Conservation (phyloP, 2,797 vertebrate species). For the Scolopax rusticola region DNA sequence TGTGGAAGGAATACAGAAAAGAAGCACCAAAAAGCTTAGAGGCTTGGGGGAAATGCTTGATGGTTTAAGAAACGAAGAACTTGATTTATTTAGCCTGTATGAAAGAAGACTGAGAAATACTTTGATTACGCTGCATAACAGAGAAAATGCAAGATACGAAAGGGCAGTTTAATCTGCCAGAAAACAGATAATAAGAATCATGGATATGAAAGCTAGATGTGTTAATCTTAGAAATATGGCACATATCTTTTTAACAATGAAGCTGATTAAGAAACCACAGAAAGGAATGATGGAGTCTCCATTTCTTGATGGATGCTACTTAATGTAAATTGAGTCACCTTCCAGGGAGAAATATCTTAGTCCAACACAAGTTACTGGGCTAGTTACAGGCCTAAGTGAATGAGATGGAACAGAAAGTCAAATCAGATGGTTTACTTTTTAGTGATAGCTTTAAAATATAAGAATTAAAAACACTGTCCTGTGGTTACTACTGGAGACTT, state of each 20-base stretch:
- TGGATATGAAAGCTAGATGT: background rate
- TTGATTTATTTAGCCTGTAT: background rate
- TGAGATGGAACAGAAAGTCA: background rate
- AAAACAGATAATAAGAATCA: conserved; percentile 19
- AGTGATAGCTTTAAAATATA: background rate
- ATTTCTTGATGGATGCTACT: background rate
- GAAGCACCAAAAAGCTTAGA: background rate
- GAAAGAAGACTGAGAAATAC: background rate
- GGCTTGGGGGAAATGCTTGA: background rate
- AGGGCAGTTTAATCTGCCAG: conserved; percentile 14
- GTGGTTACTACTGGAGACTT: background rate
- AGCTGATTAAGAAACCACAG: conserved; percentile 27
- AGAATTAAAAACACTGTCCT: background rate
- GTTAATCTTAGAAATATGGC: conserved; percentile 20
- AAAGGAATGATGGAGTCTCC: background rate
- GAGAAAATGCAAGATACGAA: background rate
- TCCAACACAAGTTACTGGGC: background rate
- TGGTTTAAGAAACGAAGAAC: background rate
- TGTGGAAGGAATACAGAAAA: background rate
- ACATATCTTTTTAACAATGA: conserved; percentile 11
- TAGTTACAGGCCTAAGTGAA: background rate
- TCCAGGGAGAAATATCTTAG: background rate
- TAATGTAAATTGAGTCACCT: conserved; percentile 42
- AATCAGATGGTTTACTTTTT: background rate
- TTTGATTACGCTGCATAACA: conserved; percentile 8